These are phyloP conservation scores for Zaprionus camerounensis DNA, from an alignment of 1,140 invertebrate species.

Conservation along the genomic window DNA sequence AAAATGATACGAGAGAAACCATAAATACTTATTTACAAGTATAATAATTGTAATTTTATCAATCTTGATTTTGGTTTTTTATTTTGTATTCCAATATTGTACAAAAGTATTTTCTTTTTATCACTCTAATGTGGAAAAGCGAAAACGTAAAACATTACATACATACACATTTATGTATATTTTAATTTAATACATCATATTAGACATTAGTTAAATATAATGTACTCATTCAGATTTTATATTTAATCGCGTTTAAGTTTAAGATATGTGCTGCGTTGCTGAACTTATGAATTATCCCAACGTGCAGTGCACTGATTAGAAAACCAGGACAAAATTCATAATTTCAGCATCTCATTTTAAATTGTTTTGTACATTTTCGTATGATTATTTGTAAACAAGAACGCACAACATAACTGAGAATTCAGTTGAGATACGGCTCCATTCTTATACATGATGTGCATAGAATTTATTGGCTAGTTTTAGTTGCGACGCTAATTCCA, in stretches of 20 bases:
- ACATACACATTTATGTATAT: conserved; percentile 12
- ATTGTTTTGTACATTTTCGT: conserved; percentile 44
- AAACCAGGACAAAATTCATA: conserved; percentile 23
- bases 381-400: conserved; percentile 23
- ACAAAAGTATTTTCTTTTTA: conserved; percentile 12
- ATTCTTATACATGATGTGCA: conserved; percentile 31
- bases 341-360: conserved; percentile 43
- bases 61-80: conserved; percentile 24
- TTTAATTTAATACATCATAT: conserved; percentile 48
- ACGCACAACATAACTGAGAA: conserved; percentile 31
- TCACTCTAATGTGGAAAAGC: conserved; percentile 46
- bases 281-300: conserved; percentile 14
- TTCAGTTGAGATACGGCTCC: conserved; percentile 24
- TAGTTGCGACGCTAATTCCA: conserved; percentile 64
- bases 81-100: conserved; percentile 45
- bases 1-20: conserved; percentile 38
- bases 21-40: conserved; percentile 32
- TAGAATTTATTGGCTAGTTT: conserved; percentile 57
- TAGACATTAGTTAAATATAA: conserved; percentile 61
- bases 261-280: conserved; percentile 26
- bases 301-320: conserved; percentile 48
- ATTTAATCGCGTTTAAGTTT: conserved; percentile 33
- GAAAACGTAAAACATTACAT: conserved; percentile 39
- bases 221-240: conserved; percentile 59
- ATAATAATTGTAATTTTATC: conserved; percentile 26